Conservation (phyloP, 2,113 vertebrate species). For the Corythoichthys intestinalis region DNA sequence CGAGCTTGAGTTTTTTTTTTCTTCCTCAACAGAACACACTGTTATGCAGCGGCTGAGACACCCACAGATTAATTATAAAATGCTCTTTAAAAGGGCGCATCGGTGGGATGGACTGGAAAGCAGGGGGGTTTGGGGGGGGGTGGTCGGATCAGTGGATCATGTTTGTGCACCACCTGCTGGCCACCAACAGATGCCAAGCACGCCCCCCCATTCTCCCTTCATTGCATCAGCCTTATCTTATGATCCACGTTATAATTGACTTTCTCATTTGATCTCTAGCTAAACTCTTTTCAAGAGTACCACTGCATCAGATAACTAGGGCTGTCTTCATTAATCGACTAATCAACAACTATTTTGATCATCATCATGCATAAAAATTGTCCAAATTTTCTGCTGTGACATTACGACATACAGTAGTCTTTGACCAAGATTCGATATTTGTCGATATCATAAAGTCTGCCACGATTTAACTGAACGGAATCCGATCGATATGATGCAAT, state of each 20-base stretch:
- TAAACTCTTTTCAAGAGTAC: not conserved
- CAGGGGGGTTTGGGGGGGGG: not conserved
- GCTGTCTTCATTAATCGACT: too few relatives aligned
- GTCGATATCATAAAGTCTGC: too few relatives aligned
- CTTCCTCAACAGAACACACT: constrained; percentile 57
- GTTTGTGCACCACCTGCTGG: constrained; percentile 72
- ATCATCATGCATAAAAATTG: too few relatives aligned
- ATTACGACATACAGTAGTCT: too few relatives aligned
- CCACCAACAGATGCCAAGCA: constrained; percentile 13
- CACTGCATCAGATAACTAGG: too few relatives aligned
- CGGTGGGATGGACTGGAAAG: constrained; percentile 3
- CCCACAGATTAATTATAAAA: constrained; percentile 70
- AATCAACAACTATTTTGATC: too few relatives aligned
- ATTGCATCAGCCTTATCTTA: constrained; percentile 69
- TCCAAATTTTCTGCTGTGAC: too few relatives aligned
- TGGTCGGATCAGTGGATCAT: constrained; percentile 31
- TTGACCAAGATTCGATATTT: too few relatives aligned
- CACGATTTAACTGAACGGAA: too few relatives aligned
- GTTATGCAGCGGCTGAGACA: constrained; percentile 54
- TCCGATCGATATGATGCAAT: too few relatives aligned
- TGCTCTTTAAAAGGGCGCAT: constrained; percentile 45
- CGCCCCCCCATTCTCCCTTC: constrained; percentile 21
- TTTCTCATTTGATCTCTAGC: not conserved
- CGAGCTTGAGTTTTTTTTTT: constrained; percentile 19
- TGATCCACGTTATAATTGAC: not conserved